Base-by-base conservation (phyloP, 2,888 invertebrate genomes). In the Pheosia tremula region DNA sequence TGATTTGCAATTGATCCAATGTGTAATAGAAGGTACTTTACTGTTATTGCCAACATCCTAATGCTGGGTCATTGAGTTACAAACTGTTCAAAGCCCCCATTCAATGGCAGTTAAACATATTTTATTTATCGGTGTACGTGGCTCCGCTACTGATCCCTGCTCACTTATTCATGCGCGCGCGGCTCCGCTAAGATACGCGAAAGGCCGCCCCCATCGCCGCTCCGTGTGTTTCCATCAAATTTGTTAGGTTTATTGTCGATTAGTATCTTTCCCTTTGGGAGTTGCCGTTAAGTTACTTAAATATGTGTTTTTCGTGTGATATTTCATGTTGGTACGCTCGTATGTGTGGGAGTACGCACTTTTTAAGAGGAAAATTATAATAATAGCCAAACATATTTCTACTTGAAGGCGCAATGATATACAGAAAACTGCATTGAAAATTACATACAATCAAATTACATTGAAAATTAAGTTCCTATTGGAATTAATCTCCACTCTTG, bases 91-190 rank as follows among this genome's bases (percentile, higher is more conserved):
- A 53, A 53, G 53, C 53, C 37, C 11, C 53, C 53, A 37, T 37
- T 53, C 7, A 36, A 53, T 6, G 38, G 38, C 39, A 5, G 50
- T 24, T 50, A 50, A 50, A 58, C 39, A 49, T 41, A 55, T 55
- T 55, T 39, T 55, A 55, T 55, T 55, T 39, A 55, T n/a, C n/a
- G 55, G 55, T 50, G 50, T 50, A 8, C 39, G 36, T 13, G 38
- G 37, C 38, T 57, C 58, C 55, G 52, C 39, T 43, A 60, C 67
- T 61, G 71, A 71, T 71, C 66, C 66, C 45, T 56, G 59, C 61
- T 71, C 65, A 70, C 63, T 70, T 74, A 74, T 74, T 71, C 74
- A 71, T 65, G 58, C 50, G 52, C 61, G n/a, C n/a, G n/a, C 63
- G 64, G 62, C 61, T 62, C 59, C 53, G 62, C 56, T 59, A 65